phyloP scores from a whole-genome alignment of 2,888 invertebrate genomes.

The Conus canariensis region DNA sequence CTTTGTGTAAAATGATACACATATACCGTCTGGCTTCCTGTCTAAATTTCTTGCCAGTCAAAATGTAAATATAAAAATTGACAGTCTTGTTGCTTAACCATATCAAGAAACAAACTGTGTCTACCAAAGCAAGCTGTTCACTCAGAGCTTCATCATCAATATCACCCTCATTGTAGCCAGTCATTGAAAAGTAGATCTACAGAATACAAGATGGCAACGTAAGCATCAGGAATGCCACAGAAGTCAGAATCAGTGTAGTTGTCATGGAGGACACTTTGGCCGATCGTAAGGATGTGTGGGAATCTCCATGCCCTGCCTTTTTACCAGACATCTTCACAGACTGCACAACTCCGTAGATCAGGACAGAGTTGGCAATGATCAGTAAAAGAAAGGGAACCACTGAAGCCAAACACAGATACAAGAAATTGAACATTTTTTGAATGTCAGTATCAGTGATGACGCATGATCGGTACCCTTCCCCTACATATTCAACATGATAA shows the following conservation, averaged over 20 bases:
- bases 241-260: neutral
- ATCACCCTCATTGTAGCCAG: neutral
- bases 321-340: neutral
- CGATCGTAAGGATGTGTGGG: neutral
- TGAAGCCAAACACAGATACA: neutral
- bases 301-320: neutral
- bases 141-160: neutral
- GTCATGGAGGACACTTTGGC: slow-evolving; percentile 12
- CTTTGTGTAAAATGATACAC: no score
- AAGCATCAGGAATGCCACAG: neutral
- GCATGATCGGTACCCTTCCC: neutral
- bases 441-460: neutral
- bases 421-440: neutral
- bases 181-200: neutral
- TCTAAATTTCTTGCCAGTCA: no score
- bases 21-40: no score
- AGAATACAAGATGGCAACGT: neutral
- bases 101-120: neutral
- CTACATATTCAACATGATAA: neutral
- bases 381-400: neutral
- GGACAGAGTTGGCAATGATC: neutral
- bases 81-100: no score
- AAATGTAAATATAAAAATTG: no score
- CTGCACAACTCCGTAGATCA: neutral
- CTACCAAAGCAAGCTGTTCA: neutral